Evolutionary conservation across 2,797 vertebrate genomes (phyloP), one percentile per base, ranked within the genome.

Genomic region (Tiaroga cobitis): DNA sequence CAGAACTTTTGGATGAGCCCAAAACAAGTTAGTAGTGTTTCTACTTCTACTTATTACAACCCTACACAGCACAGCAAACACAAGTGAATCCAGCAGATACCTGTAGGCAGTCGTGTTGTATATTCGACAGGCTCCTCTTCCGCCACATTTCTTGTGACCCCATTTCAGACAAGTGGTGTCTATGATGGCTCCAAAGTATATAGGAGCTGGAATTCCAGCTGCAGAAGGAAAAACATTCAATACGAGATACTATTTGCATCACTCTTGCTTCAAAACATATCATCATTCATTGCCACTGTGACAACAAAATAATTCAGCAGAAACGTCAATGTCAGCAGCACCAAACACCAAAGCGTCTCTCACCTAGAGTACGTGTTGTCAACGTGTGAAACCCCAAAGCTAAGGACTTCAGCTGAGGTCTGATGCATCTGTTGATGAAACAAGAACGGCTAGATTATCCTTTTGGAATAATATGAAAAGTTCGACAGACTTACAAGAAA

Each of bases 181-280:
- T 63, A 99, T 97, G 85, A 98, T 88, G 69, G 96, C 96, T 70
- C 98, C 98, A 87, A 97, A 99, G 90, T 98, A 99, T 89, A 99
- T 96, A 1, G 98, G 98, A 8, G 96, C 95, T 46, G 97, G 96
- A 78, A 99, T 97, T 89, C 97, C 98, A 90, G 97, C 98, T 99
- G 92, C 4, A 91, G 86, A 63, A 76, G 59, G 26, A 83, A 88
- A 54, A 16, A 5, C 46, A 59, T 21, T n/a, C 13, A 24, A 75
- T 43, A 32, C 0, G 8, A 18, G 21, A 4, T 8, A 75, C 37
- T 21, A 9, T 13, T 49, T 65, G 56, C 56, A n/a, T 59, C 24
- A n/a, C 4, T 59, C 56, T n/a, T n/a, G 63, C 26, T 65, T 69
- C 21, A 77, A 69, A 51, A 76, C 65, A 37, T 18, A 78, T 24